Evolutionary conservation across 2,113 vertebrate genomes (phyloP).

Genomic region (Brevimyrus niger): DNA sequence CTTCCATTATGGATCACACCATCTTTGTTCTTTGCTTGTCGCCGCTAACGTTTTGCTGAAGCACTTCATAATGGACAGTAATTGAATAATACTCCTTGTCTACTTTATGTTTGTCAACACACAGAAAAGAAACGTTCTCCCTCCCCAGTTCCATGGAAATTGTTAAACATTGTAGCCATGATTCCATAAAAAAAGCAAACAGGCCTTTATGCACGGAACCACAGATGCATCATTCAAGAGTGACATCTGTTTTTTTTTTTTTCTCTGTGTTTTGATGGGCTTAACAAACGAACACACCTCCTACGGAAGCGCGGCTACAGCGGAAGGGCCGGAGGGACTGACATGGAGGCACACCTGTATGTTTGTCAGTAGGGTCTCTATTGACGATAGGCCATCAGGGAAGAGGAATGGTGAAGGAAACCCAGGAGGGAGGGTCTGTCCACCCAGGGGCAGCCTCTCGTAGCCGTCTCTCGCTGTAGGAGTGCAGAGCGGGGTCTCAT

Average conservation of each 20-base stretch:
- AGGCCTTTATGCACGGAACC: not conserved
- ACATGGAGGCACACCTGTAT: slow-evolving; percentile 76
- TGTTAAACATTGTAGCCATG: not conserved
- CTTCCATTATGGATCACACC: not conserved
- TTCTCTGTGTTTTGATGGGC: not conserved
- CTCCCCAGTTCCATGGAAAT: not conserved
- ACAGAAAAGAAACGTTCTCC: not conserved
- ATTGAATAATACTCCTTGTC: not conserved
- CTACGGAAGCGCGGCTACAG: not conserved
- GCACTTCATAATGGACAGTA: not conserved
- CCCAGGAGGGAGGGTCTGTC: slow-evolving; percentile 86
- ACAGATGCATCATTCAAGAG: slow-evolving; percentile 1
- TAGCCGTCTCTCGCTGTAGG: slow-evolving; percentile 95
- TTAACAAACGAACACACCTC: not conserved
- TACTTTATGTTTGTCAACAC: slow-evolving; percentile 5
- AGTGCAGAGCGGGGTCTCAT: slow-evolving; percentile 90
- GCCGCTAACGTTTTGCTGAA: not conserved
- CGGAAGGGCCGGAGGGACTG: not conserved
- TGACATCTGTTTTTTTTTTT: not conserved
- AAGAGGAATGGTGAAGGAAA: slow-evolving; percentile 98
- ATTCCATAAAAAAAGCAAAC: slow-evolving; percentile 1
- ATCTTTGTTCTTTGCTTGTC: not conserved
- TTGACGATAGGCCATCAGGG: slow-evolving; percentile 94
- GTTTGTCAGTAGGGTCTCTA: slow-evolving; percentile 98
- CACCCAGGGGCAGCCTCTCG: slow-evolving; percentile 90